Base-by-base conservation (phyloP, 92 coral and sea anemone genomes). In the Zoanthus sansibaricus region DNA sequence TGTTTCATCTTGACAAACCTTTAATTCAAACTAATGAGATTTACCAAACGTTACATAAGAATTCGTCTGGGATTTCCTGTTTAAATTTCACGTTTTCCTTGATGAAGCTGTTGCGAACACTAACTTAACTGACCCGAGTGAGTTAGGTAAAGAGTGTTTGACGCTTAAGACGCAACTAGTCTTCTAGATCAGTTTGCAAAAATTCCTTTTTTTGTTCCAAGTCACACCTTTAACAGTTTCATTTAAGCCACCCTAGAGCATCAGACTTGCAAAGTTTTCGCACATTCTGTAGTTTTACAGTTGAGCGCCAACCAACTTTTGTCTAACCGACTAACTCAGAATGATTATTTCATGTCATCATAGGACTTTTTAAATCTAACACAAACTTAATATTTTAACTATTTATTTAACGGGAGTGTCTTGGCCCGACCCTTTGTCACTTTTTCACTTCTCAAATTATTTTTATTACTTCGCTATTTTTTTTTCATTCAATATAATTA, bases 11-110 rank as follows among this genome's bases (percentile, higher is more conserved):
- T 56, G 62, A 56, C 62, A 56, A 56, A 56, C 62, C 62, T 56
- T 9, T 56, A 56, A 1, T 56, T 56, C n/a, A 56, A 56, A 7
- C 62, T 56, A 56, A 56, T 56, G 62, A 56, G 62, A 56, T n/a
- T 56, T 56, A 56, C 62, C 62, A 56, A 56, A 56, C 62, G 62
- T 56, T 56, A 56, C 62, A 56, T 56, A 56, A 56, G n/a, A 56
- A 56, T 56, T 56, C 62, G 62, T 56, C 62, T 56, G 62, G 62
- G 62, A 56, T 56, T 56, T 56, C 62, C 62, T 56, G 62, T 56
- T 56, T 56, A 56, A 56, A 56, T 56, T 56, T 56, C n/a, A 56
- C 62, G 62, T 56, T 56, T 56, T 56, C 62, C 62, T 9, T 56
- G n/a, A 56, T 56, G n/a, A 56, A 56, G 62, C 14, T 12, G 16